Evolutionary conservation across 92 coral and sea anemone species (phyloP).

Genomic region (Parazoanthus swiftii): DNA sequence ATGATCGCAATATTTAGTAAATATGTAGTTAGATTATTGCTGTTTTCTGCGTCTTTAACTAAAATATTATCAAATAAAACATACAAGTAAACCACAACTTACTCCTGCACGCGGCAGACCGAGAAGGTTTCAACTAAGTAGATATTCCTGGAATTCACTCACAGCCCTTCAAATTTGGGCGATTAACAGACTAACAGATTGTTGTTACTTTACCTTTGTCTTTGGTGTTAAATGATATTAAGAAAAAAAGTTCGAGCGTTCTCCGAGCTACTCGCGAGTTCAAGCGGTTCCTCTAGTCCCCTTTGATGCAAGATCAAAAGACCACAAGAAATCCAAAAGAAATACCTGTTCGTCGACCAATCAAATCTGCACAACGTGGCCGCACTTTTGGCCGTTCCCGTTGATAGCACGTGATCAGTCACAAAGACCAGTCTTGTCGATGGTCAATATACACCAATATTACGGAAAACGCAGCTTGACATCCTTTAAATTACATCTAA

Average conservation of each 20-base stretch:
- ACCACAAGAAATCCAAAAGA: not conserved
- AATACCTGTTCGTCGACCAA: constrained; percentile 5
- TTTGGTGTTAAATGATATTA: not conserved
- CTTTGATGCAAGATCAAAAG: constrained; percentile 9
- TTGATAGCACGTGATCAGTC: not conserved
- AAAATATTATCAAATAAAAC: not conserved
- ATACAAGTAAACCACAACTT: not conserved
- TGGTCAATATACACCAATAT: not conserved
- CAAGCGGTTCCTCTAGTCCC: not conserved
- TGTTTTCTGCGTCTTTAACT: not conserved
- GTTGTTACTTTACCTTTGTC: not conserved
- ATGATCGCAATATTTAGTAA: not conserved
- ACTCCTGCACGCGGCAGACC: not conserved
- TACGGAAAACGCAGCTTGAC: not conserved
- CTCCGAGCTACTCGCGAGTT: not conserved
- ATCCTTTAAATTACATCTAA: no score
- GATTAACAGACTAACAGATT: not conserved
- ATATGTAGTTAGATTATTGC: not conserved
- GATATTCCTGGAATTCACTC: not conserved
- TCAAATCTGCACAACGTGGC: constrained; percentile 4
- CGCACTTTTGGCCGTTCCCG: not conserved
- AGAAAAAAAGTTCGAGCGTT: not conserved
- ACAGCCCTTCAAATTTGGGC: not conserved
- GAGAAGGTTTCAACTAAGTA: not conserved
- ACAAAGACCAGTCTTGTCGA: not conserved